A percentile compares a stretch with the other conserved stretches of the same genome.
Conservation (phyloP, 2,113 vertebrate genomes). For the Corythaeola cristata region DNA sequence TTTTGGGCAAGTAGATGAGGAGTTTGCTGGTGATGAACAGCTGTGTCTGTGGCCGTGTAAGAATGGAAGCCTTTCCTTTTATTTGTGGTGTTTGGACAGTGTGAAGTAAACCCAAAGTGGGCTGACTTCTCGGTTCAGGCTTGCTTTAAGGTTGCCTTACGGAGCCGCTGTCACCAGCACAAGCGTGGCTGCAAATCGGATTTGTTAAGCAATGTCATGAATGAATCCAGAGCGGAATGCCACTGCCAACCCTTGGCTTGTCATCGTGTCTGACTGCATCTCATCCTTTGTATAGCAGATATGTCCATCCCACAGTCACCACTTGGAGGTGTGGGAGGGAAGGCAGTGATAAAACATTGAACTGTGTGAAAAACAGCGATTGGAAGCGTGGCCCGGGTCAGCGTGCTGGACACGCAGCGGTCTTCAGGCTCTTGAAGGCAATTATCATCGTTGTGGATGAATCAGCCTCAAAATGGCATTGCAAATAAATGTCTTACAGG, state of each 20-base stretch:
- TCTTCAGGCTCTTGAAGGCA: background rate
- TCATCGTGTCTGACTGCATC: background rate
- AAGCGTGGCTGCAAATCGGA: background rate
- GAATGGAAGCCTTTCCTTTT: background rate
- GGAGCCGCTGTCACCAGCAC: background rate
- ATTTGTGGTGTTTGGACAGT: accelerated
- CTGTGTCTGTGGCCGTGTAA: background rate
- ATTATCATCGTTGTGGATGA: accelerated
- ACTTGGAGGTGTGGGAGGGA: background rate
- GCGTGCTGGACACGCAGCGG: background rate
- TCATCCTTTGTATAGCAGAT: background rate
- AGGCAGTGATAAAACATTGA: background rate
- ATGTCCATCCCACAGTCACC: background rate
- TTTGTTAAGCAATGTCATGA: background rate
- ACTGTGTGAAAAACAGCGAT: background rate
- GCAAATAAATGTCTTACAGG: background rate
- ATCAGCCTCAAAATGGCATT: background rate
- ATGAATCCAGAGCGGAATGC: background rate
- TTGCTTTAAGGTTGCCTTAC: background rate
- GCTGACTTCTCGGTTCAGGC: background rate
- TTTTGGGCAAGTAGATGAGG: background rate
- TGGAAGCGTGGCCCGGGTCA: background rate
- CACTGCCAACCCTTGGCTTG: background rate
- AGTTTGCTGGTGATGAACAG: background rate
- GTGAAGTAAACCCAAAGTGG: background rate